Conservation (phyloP, 1,140 invertebrate species). For the Himalopsyche phryganea region DNA sequence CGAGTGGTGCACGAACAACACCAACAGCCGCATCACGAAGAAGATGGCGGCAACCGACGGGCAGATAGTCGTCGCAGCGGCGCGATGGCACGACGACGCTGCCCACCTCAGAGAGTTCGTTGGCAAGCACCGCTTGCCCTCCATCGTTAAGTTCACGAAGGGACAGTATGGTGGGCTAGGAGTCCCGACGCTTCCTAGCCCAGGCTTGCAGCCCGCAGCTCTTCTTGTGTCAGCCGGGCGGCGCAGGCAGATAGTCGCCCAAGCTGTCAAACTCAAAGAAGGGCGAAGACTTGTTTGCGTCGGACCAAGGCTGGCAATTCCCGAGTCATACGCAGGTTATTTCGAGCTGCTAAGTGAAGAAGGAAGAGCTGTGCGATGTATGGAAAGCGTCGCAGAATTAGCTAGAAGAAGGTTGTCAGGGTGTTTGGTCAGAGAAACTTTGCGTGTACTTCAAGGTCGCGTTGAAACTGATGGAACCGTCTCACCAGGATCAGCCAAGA, state of each 20-base stretch:
- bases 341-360: conserved; percentile 93
- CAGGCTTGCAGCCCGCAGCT: conserved; percentile 78
- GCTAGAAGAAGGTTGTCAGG: conserved; percentile 72
- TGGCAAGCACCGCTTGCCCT: conserved; percentile 73
- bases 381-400: conserved; percentile 82
- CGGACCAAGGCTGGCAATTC: conserved; percentile 81
- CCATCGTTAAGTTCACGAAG: conserved; percentile 85
- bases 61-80: conserved; percentile 78
- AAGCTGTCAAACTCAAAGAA: conserved; percentile 89
- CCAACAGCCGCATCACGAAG: too few species aligned
- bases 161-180: conserved; percentile 88
- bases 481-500: conserved; percentile 69
- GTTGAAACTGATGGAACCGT: conserved; percentile 62
- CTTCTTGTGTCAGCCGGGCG: conserved; percentile 79
- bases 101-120: conserved; percentile 77
- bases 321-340: conserved; percentile 85
- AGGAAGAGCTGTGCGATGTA: conserved; percentile 81
- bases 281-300: conserved; percentile 70
- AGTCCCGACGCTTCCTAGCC: conserved; percentile 78
- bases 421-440: conserved; percentile 80
- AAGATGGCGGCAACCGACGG: conserved; percentile 78
- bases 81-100: conserved; percentile 78
- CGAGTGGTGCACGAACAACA: conserved; percentile 11
- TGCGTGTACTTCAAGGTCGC: conserved; percentile 74
- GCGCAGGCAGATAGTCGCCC: conserved; percentile 80